These are phyloP conservation scores for Agrypnia vestita DNA, from an alignment of 1,140 invertebrate genomes.

Conservation along the genomic window DNA sequence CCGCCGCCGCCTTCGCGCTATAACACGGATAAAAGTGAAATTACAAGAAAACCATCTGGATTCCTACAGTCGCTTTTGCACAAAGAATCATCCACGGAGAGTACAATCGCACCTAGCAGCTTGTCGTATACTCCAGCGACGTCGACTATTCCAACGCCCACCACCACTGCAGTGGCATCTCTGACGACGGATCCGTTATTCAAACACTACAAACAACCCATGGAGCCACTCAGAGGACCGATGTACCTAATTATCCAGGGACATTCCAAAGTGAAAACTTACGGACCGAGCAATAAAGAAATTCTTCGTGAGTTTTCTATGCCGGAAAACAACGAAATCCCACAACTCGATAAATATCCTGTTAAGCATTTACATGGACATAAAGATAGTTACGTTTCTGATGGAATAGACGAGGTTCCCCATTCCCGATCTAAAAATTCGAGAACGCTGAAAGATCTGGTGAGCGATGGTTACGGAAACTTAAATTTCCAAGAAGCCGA, in stretches of 20 bases:
- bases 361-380: conserved; percentile 73
- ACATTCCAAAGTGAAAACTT: conserved; percentile 88
- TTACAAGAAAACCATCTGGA: conserved; percentile 60
- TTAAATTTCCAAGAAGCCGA: conserved; percentile 74
- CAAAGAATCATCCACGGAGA: conserved; percentile 62
- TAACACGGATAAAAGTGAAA: conserved; percentile 63
- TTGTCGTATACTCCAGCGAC: conserved; percentile 64
- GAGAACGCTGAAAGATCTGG: conserved; percentile 55
- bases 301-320: conserved; percentile 63
- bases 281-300: conserved; percentile 77
- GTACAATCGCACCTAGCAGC: conserved; percentile 46
- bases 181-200: conserved; percentile 74
- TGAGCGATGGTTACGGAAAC: conserved; percentile 64
- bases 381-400: conserved; percentile 64
- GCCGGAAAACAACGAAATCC: conserved; percentile 74
- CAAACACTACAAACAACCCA: conserved; percentile 78
- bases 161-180: conserved; percentile 65
- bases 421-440: conserved; percentile 53
- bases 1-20: conserved; percentile 66
- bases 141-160: conserved; percentile 67
- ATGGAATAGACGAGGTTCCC: conserved; percentile 59
- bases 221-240: conserved; percentile 76
- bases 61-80: conserved; percentile 63
- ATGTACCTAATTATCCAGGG: conserved; percentile 87
- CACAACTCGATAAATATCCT: conserved; percentile 63